Conservation (phyloP, 2,113 vertebrate genomes). For the Leucoraja erinaceus region DNA sequence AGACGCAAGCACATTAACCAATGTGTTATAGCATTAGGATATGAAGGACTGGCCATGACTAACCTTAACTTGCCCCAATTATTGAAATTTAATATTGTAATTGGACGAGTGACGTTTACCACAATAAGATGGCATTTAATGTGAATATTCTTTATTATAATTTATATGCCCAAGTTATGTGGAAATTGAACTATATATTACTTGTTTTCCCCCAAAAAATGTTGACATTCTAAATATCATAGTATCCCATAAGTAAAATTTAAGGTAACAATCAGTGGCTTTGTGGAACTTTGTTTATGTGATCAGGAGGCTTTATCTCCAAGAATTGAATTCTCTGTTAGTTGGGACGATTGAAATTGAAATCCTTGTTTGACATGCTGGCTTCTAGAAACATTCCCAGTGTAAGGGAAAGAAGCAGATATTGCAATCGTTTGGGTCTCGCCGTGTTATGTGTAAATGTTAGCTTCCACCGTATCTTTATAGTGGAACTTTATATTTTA, state of each 20-base stretch:
- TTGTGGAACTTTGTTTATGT: not conserved
- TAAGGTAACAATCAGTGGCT: not conserved
- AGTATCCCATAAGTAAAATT: not conserved
- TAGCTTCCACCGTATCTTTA: not conserved
- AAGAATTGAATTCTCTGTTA: not conserved
- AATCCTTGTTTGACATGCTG: not conserved
- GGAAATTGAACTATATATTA: not conserved
- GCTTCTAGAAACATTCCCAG: not conserved
- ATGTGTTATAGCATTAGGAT: not conserved
- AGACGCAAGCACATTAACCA: too few relatives aligned
- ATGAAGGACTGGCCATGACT: not conserved
- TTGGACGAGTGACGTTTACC: not conserved
- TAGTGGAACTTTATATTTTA: too few relatives aligned
- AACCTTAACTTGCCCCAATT: conserved; percentile 7
- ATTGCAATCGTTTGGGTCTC: not conserved
- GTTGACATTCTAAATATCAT: too few relatives aligned
- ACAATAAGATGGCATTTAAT: not conserved
- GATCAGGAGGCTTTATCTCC: not conserved
- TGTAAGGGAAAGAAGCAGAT: not conserved
- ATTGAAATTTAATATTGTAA: conserved; percentile 20
- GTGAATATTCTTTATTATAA: not conserved
- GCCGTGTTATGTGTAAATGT: not conserved
- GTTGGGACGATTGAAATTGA: not conserved
- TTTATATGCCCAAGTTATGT: not conserved
- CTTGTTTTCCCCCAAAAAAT: not conserved